Percentiles rank a stretch among this genome's conserved stretches.
Evolutionary conservation across 2,888 invertebrate species (phyloP).

Genomic region (Euplagia quadripunctaria): DNA sequence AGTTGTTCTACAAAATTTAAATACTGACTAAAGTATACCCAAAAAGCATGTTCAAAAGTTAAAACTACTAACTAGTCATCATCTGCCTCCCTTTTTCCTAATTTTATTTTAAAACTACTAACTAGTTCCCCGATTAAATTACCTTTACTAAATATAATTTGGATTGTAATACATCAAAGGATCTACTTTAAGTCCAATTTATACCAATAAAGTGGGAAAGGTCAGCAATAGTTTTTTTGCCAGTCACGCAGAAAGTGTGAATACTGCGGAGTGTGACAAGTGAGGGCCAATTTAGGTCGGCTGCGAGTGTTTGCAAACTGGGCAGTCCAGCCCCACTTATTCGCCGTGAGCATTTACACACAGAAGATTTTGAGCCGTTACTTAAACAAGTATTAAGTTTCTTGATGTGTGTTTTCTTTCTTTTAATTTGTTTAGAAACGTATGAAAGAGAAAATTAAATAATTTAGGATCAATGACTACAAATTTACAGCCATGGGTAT

Average conservation of each 20-base stretch:
- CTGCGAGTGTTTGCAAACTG: constrained; percentile 70
- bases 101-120: too few species aligned
- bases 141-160: constrained; percentile 29
- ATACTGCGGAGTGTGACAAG: constrained; percentile 67
- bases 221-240: constrained; percentile 65
- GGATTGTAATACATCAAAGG: constrained; percentile 38
- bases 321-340: constrained; percentile 46
- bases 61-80: constrained; percentile 29
- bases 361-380: constrained; percentile 11
- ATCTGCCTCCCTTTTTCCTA: too few species aligned
- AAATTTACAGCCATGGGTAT: too few species aligned
- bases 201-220: constrained; percentile 66
- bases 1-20: too few species aligned
- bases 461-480: too few species aligned
- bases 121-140: too few species aligned
- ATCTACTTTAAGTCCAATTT: constrained; percentile 56
- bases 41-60: constrained; percentile 7
- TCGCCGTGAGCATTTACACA: constrained; percentile 29
- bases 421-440: too few species aligned
- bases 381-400: constrained; percentile 4
- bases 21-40: too few species aligned
- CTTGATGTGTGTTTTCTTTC: background rate
- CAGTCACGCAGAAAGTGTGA: constrained; percentile 68
- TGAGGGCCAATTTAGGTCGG: constrained; percentile 72
- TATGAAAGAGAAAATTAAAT: too few species aligned